Base-by-base conservation (phyloP, 2,888 invertebrate genomes). In the Noctua janthina region DNA sequence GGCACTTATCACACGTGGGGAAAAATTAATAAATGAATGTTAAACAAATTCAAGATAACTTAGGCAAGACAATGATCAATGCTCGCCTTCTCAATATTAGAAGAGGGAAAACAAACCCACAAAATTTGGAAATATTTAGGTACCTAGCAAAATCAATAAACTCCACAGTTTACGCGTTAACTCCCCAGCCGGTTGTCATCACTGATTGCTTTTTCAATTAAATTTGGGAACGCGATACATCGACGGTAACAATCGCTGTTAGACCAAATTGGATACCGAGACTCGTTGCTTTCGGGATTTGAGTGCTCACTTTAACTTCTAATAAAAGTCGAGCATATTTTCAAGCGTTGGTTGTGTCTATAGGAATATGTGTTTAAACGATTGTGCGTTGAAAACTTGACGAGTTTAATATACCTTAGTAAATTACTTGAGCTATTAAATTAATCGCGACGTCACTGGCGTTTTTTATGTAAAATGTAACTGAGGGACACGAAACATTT, bases 141-240 rank as follows among this genome's bases (percentile, higher is more conserved):
- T 68, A 46, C 46, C 46, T n/a, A 46, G 62, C 59, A 46, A 75
- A 75, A 78, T 56, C 84, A 67, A 83, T 87, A 78, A 64, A 74
- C 71, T 81, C 49, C 73, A 29, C 15, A 87, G 80, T 85, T 81
- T 81, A 69, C 10, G 77, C 43, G 74, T 69, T 76, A 43, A 69
- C 73, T 74, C 56, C 62, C 67, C 79, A 81, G 79, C 81, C 78
- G 89, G 88, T 89, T 91, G 91, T 91, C 91, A 91, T 88, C 91
- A 85, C 86, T 91, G 92, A 93, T 93, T 92, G 93, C 85, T 91
- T 92, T 93, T 93, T 90, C 93, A 93, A 93, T 93, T 92, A 92
- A 92, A 92, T 91, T 92, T 91, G 88, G 86, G 87, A 83, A 80
- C 81, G 69, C 81, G 72, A 84, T 84, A 77, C 77, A 73, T 88